phyloP scores from a whole-genome alignment of 2,113 vertebrate genomes.

The Ameiurus melas region DNA sequence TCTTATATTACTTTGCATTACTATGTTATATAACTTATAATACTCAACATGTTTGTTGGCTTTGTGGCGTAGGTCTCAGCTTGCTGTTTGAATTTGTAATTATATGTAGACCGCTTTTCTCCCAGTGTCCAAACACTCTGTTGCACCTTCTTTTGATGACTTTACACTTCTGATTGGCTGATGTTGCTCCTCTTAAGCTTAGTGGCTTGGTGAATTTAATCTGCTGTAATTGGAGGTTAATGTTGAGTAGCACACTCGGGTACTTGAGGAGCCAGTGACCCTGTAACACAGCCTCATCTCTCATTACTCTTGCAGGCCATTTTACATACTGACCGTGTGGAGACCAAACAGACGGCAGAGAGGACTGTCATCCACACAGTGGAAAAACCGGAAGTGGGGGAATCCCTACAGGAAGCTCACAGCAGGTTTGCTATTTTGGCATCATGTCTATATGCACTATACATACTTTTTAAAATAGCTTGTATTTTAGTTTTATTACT shows the following conservation, averaged over 20 bases:
- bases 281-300: neutral
- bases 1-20: neutral
- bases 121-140: neutral
- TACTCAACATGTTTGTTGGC: neutral
- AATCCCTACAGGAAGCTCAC: conserved; percentile 44
- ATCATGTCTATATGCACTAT: neutral
- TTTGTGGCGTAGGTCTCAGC: neutral
- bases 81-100: neutral
- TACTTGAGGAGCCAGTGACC: conserved; percentile 3
- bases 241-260: neutral
- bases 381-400: conserved; percentile 38
- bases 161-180: conserved; percentile 44
- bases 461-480: neutral
- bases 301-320: conserved; percentile 53
- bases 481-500: neutral
- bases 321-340: conserved; percentile 56
- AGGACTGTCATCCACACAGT: conserved; percentile 54
- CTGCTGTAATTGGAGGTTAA: conserved; percentile 62
- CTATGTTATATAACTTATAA: neutral
- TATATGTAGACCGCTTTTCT: neutral
- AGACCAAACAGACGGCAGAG: conserved; percentile 59
- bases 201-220: conserved; percentile 59
- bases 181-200: conserved; percentile 30
- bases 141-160: conserved; percentile 1
- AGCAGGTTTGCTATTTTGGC: conserved; percentile 51